These are phyloP conservation scores for Laticauda laticaudata DNA, from an alignment of 2,113 vertebrate genomes.

Conservation along the genomic window DNA sequence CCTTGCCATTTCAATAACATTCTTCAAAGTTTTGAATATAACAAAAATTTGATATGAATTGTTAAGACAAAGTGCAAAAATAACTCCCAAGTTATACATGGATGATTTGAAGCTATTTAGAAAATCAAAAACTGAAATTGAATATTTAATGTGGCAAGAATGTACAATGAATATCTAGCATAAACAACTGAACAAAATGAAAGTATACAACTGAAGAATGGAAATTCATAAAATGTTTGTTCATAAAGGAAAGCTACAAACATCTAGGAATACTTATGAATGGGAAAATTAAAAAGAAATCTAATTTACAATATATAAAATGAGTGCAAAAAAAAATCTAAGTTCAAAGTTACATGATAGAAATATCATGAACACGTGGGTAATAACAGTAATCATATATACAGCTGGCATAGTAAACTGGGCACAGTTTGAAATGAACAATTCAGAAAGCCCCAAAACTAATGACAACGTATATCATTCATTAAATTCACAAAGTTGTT, in stretches of 20 bases:
- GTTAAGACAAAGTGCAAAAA: neutral
- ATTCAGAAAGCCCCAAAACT: neutral
- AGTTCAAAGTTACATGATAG: too few species aligned
- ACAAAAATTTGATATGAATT: neutral
- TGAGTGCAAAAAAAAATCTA: too few species aligned
- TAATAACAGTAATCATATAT: neutral
- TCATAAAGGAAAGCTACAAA: neutral
- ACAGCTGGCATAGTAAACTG: neutral
- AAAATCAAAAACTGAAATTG: neutral
- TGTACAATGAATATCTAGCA: neutral
- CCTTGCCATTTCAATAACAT: neutral
- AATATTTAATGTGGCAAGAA: neutral
- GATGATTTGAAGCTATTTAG: neutral
- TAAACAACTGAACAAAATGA: neutral
- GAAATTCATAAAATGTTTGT: neutral
- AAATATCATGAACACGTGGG: neutral
- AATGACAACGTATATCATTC: neutral
- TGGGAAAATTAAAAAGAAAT: neutral
- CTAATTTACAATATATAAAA: too few species aligned
- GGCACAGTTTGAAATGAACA: neutral
- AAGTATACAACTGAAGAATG: neutral
- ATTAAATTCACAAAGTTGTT: neutral
- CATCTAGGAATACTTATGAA: neutral
- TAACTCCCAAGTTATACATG: neutral
- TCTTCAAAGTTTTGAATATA: neutral